phyloP scores from a whole-genome alignment of 2,113 vertebrate genomes.

The Accipiter cooperii region DNA sequence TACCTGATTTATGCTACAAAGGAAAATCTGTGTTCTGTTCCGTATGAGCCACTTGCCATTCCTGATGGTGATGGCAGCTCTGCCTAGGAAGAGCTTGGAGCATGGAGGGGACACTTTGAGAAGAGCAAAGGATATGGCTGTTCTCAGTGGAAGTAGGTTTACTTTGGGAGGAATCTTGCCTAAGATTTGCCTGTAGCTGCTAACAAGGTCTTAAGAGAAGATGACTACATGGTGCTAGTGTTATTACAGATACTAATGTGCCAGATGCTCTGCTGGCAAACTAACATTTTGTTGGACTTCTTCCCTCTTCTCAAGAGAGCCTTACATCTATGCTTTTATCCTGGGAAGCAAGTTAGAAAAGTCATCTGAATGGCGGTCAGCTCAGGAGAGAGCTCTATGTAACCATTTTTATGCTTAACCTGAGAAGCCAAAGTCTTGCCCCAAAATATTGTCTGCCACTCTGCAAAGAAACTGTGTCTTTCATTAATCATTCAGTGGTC shows the following conservation, averaged over 20 bases:
- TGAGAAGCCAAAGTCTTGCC: not conserved
- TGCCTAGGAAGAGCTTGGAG: not conserved
- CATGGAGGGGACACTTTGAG: not conserved
- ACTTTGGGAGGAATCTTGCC: not conserved
- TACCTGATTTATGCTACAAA: not conserved
- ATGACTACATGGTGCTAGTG: not conserved
- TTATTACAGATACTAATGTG: not conserved
- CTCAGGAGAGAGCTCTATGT: not conserved
- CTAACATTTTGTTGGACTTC: not conserved
- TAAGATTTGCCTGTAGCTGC: not conserved
- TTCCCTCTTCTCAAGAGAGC: not conserved
- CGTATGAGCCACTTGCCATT: not conserved
- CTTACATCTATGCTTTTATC: not conserved
- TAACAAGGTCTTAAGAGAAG: not conserved
- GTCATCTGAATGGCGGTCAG: not conserved
- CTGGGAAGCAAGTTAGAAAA: not conserved
- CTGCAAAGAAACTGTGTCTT: not conserved
- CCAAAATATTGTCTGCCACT: not conserved
- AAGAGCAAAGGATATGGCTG: not conserved
- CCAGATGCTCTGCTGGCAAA: not conserved
- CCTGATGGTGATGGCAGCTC: not conserved
- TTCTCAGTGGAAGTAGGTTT: not conserved
- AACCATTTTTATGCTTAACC: not conserved
- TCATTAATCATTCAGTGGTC: constrained; percentile 7
- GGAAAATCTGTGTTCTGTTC: not conserved